Evolutionary conservation across 1,140 invertebrate genomes (phyloP), one percentile per base, ranked within the genome.

Genomic region (Tetragnatha versicolor): DNA sequence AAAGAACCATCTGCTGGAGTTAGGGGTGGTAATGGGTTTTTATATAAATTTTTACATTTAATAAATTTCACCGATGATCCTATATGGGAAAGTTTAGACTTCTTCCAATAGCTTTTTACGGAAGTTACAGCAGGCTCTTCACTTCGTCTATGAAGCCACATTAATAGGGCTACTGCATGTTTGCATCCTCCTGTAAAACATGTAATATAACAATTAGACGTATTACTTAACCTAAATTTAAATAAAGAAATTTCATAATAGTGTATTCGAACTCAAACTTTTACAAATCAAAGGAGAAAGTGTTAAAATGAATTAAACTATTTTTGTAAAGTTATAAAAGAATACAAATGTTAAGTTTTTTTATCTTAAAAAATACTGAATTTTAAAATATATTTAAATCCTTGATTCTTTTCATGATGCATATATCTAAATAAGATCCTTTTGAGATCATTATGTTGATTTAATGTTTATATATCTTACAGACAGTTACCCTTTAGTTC

Each of bases 101-200:
- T 63, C 39, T 37, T 37, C 60, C 60, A 63, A 35, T 63, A 63
- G 35, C 31, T 25, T 37, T 12, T 39, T 9, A 39, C 35, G 6
- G 60, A 63, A 12, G 60, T 63, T 5, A 39, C 31, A 22, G 60
- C 9, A n/a, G 60, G 60, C n/a, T 63, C 60, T 39, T 63, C 60
- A 25, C 60, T 63, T 20, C 60, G 14, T 39, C 60, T 63, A 10
- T 63, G 60, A n/a, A 63, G 9, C 60, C 60, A 63, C 22, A 33
- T 60, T 33, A 60, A 20, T 6, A 60, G 20, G 12, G 20, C 55
- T 6, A 60, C 20, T 6, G 5, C 25, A 29, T 29, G 29, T 14
- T 29, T 29, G 31, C 5, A 60, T 60, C 55, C 22, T 27, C 10
- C 5, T 9, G 31, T 9, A 60, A 53, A 53, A 9, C 6, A 9